Base-by-base conservation (phyloP, 2,888 invertebrate species). In the Sepiola atlantica region DNA sequence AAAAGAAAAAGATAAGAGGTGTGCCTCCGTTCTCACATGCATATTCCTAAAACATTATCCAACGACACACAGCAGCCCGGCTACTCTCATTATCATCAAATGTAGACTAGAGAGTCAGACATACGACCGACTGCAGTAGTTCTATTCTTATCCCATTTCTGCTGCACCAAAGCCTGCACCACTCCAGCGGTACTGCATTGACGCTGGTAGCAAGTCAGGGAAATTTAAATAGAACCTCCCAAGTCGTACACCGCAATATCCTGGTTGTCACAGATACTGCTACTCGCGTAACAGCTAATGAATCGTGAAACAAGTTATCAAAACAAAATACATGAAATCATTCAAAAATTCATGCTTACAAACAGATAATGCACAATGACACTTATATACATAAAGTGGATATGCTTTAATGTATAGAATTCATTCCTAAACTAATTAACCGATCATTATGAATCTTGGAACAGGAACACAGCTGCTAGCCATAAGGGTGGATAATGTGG, bases 91-190 rank as follows among this genome's bases (percentile, higher is more conserved):
- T n/a, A 77, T n/a, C 77, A 16, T 8, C 28, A 77, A 77, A n/a
- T 28, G 77, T 77, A 77, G 77, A 77, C 77, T 16, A 77, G 10
- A n/a, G 77, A 32, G 2, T 77, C n/a, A 16, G 77, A 77, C 77
- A 77, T 77, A 45, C 45, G 16, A 77, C 77, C 18, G 77, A 77
- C 77, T 77, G 77, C 77, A 77, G 77, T 14, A 77, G 77, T 32
- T 77, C 77, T 77, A 77, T 77, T 77, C 77, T 77, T 77, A 77
- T 77, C 77, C n/a, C 77, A 77, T n/a, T 45, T n/a, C 77, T 77
- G 77, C 32, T 77, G 77, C 77, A 77, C n/a, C n/a, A 77, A 61
- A 77, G 77, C 32, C 77, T 77, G 77, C 77, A 18, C 77, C 32
- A 32, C n/a, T 77, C n/a, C n/a, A 77, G 1, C 77, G 32, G 14